phyloP scores from a whole-genome alignment of 2,113 vertebrate genomes.

The Neogobius melanostomus region DNA sequence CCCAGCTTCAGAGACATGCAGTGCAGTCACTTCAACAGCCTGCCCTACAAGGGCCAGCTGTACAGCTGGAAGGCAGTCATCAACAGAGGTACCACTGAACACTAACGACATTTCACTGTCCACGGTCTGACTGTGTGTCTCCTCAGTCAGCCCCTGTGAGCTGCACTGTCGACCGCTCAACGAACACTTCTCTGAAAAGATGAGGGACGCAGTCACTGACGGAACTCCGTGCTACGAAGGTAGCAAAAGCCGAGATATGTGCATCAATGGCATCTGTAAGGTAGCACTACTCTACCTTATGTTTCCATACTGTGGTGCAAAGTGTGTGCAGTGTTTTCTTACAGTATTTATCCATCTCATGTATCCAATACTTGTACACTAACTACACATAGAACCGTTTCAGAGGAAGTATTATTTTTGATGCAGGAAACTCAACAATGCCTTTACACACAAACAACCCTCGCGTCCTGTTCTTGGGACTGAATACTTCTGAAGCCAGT shows the following conservation, averaged over 20 bases:
- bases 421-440: too few species aligned
- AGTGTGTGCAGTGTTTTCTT: too few species aligned
- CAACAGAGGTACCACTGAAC: slow-evolving; percentile 78
- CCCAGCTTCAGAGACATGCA: slow-evolving; percentile 87
- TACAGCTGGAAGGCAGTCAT: slow-evolving; percentile 87
- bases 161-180: slow-evolving; percentile 88
- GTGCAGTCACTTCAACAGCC: slow-evolving; percentile 86
- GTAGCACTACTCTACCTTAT: slow-evolving; percentile 57
- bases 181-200: slow-evolving; percentile 85
- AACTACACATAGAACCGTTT: too few species aligned
- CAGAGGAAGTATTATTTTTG: too few species aligned
- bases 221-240: slow-evolving; percentile 87
- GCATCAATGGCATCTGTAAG: slow-evolving; percentile 96
- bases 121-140: not conserved
- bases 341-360: not conserved
- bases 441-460: too few species aligned
- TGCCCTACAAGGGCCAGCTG: slow-evolving; percentile 86
- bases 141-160: slow-evolving; percentile 88
- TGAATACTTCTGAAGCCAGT: too few species aligned
- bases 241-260: slow-evolving; percentile 82
- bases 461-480: too few species aligned
- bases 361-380: not conserved
- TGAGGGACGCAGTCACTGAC: slow-evolving; percentile 85
- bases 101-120: not conserved
- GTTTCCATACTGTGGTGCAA: not conserved